Evolutionary conservation across 2,797 vertebrate genomes (phyloP).

Genomic region (Babyrousa celebensis): DNA sequence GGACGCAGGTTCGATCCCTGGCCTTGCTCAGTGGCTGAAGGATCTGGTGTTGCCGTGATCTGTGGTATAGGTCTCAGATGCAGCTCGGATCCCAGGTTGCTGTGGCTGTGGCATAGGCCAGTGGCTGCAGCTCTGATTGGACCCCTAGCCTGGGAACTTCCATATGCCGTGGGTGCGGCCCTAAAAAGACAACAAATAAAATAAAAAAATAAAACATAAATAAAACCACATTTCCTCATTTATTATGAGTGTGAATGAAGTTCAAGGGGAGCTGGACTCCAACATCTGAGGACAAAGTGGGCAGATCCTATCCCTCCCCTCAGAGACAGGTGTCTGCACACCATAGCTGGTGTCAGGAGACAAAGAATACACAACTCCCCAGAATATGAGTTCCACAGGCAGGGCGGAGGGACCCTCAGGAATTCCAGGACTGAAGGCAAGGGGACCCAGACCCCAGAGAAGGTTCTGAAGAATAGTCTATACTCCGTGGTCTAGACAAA

Average conservation of each 20-base stretch:
- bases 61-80: too few relatives aligned
- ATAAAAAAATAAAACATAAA: too few relatives aligned
- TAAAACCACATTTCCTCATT: neutral
- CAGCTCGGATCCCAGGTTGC: too few relatives aligned
- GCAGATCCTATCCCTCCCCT: neutral
- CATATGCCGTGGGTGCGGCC: too few relatives aligned
- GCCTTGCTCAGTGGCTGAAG: too few relatives aligned
- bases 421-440: conserved; percentile 32
- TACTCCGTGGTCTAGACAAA: neutral
- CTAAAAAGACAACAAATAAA: too few relatives aligned
- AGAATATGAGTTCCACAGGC: neutral
- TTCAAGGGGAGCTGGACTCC: neutral
- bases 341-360: neutral
- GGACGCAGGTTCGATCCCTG: too few relatives aligned
- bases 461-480: neutral
- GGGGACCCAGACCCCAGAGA: neutral
- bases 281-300: conserved; percentile 50
- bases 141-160: too few relatives aligned
- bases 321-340: neutral
- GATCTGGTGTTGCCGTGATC: too few relatives aligned
- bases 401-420: neutral
- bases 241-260: neutral
- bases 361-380: conserved; percentile 49
- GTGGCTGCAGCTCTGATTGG: too few relatives aligned
- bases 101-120: too few relatives aligned